phyloP scores from a whole-genome alignment of 2,888 invertebrate genomes.

The Xylocampa areola region DNA sequence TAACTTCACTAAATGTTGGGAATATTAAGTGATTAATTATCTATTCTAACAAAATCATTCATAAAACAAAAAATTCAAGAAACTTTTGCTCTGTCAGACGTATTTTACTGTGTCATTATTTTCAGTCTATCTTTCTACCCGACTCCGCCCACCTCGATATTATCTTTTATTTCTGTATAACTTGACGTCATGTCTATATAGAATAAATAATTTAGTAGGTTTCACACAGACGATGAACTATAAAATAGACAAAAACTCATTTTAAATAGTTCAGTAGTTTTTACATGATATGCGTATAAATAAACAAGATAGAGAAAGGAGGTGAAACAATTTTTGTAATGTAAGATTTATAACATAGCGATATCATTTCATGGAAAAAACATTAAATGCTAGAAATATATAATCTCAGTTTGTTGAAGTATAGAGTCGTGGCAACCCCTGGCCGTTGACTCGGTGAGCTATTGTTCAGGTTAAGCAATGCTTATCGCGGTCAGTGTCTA shows the following conservation, averaged over 20 bases:
- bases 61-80: conserved; percentile 37
- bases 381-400: not conserved
- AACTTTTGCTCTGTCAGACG: conserved; percentile 55
- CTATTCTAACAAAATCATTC: conserved; percentile 13
- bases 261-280: conserved; percentile 27
- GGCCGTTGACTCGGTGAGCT: too few relatives aligned
- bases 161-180: conserved; percentile 36
- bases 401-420: too few relatives aligned
- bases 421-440: too few relatives aligned
- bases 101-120: conserved; percentile 56
- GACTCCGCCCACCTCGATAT: conserved; percentile 37
- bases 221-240: conserved; percentile 20
- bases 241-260: conserved; percentile 30
- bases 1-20: conserved; percentile 39
- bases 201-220: conserved; percentile 23
- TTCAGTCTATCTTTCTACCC: conserved; percentile 38
- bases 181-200: conserved; percentile 39
- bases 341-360: conserved; percentile 20
- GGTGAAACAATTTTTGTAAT: conserved; percentile 17
- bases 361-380: conserved; percentile 4
- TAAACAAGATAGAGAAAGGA: conserved; percentile 32
- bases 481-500: too few relatives aligned
- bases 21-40: conserved; percentile 46
- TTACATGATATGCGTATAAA: conserved; percentile 21
- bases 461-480: too few relatives aligned